Evolutionary conservation across 2,797 vertebrate species (phyloP).

Genomic region (Chaetophractus vellerosus): DNA sequence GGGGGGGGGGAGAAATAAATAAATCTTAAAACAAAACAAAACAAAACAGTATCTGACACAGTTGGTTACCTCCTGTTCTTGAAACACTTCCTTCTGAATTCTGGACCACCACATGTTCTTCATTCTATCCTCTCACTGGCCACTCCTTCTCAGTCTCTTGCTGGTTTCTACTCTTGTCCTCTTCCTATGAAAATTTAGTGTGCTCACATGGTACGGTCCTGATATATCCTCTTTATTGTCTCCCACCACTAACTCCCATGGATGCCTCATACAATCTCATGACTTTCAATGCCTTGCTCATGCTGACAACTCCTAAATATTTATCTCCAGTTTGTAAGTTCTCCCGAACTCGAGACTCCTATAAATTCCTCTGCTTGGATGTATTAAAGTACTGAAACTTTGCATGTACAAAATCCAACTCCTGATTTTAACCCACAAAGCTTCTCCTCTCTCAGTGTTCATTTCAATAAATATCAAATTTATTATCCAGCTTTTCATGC

Average conservation of each 20-base stretch:
- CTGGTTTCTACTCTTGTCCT: neutral
- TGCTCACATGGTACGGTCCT: neutral
- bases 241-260: neutral
- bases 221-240: neutral
- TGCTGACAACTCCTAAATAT: neutral
- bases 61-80: neutral
- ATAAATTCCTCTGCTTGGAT: neutral
- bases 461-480: neutral
- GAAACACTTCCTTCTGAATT: neutral
- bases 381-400: neutral
- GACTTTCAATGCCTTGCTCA: neutral
- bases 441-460: neutral
- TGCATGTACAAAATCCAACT: neutral
- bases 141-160: neutral
- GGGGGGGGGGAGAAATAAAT: too few relatives aligned
- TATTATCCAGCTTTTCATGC: neutral
- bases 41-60: neutral
- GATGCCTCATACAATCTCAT: neutral
- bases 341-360: neutral
- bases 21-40: too few relatives aligned
- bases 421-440: neutral
- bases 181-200: neutral
- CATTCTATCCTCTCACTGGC: neutral
- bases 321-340: neutral
- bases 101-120: neutral